Evolutionary conservation across 2,797 vertebrate species (phyloP).

Genomic region (Acipenser ruthenus): DNA sequence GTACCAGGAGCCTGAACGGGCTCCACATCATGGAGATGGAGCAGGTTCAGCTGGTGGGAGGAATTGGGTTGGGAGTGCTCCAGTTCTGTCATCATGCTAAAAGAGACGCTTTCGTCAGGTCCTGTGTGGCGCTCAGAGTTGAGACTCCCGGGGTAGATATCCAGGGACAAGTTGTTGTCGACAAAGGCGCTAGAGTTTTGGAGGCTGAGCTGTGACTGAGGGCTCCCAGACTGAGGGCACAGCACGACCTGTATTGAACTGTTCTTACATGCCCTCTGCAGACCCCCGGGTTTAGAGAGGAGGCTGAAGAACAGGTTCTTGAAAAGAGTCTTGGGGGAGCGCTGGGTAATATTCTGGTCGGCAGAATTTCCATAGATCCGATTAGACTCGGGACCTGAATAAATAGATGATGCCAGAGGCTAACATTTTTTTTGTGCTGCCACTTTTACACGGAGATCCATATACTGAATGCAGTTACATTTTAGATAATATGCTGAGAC

Average conservation of each 20-base stretch:
- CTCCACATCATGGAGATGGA: conserved; percentile 50
- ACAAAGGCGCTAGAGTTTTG: conserved; percentile 23
- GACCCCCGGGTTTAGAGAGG: conserved; percentile 19
- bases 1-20: conserved; percentile 56
- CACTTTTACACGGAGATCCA: no score
- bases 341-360: conserved; percentile 33
- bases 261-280: conserved; percentile 25
- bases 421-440: no score
- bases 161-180: conserved; percentile 31
- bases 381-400: conserved; percentile 45
- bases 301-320: conserved; percentile 24
- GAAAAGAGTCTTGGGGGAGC: conserved; percentile 17
- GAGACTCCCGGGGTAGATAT: conserved; percentile 40
- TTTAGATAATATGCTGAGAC: no score
- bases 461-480: no score
- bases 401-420: no score
- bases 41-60: conserved; percentile 24
- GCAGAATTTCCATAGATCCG: conserved; percentile 37
- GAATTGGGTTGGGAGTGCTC: conserved; percentile 34
- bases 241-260: conserved; percentile 15
- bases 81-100: conserved; percentile 30
- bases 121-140: conserved; percentile 32
- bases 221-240: conserved; percentile 18
- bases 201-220: conserved; percentile 21
- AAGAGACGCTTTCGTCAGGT: conserved; percentile 33